Conservation (phyloP, 2,797 vertebrate species). For the Brotula barbata region DNA sequence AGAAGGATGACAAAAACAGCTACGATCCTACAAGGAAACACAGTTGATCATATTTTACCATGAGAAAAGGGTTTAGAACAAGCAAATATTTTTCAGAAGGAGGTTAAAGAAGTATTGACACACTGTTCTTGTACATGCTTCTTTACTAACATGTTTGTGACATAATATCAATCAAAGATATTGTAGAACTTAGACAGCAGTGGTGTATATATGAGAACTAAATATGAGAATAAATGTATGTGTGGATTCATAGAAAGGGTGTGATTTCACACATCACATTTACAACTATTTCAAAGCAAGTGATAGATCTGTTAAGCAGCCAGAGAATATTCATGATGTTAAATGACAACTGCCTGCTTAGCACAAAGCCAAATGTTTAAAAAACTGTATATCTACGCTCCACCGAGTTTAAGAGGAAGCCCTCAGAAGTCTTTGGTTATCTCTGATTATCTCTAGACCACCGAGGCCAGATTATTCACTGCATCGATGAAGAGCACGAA, state of each 20-base stretch:
- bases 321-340: not conserved
- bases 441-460: slow-evolving; percentile 29
- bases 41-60: not conserved
- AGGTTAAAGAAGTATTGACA: no score
- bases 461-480: not conserved
- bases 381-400: no score
- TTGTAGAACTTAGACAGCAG: slow-evolving; percentile 50
- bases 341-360: slow-evolving; percentile 1
- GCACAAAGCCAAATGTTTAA: not conserved
- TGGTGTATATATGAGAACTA: slow-evolving; percentile 61
- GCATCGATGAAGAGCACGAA: not conserved
- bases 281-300: slow-evolving; percentile 7
- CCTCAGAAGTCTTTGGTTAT: not conserved
- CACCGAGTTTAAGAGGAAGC: no score
- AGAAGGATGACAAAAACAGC: not conserved
- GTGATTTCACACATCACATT: slow-evolving; percentile 5
- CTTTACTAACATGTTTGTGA: slow-evolving; percentile 48
- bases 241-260: slow-evolving; percentile 39
- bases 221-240: no score
- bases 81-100: not conserved
- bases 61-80: not conserved
- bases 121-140: no score
- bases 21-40: not conserved
- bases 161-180: slow-evolving; percentile 44
- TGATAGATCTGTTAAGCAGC: not conserved